Evolutionary conservation across 2,797 vertebrate species (phyloP).

Genomic region (Pantherophis alleghaniensis): DNA sequence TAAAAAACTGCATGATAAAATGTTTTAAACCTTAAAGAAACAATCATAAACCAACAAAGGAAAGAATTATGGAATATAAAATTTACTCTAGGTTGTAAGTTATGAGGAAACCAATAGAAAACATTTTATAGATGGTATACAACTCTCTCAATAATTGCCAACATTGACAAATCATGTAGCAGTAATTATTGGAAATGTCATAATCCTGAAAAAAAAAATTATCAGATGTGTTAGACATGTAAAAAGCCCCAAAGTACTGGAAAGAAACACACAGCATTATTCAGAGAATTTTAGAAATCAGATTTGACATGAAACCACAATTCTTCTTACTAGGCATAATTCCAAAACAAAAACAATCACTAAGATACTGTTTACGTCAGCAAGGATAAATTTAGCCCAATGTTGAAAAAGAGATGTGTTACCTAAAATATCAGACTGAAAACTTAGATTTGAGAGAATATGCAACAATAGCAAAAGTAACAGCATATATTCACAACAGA

Average conservation of each 20-base stretch:
- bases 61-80: not conserved
- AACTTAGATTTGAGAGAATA: not conserved
- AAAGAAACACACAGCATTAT: not conserved
- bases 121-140: not conserved
- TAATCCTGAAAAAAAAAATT: not conserved
- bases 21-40: not conserved
- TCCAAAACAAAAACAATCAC: not conserved
- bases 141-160: not conserved
- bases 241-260: not conserved
- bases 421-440: not conserved
- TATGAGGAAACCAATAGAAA: not conserved
- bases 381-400: not conserved
- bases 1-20: not conserved
- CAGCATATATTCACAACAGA: not conserved
- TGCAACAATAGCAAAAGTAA: not conserved
- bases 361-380: not conserved
- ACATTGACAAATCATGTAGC: not conserved
- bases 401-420: not conserved
- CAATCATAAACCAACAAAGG: not conserved
- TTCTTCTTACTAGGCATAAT: not conserved
- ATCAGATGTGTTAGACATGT: not conserved
- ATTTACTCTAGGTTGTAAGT: not conserved
- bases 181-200: not conserved
- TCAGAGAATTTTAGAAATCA: not conserved
- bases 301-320: not conserved